These are phyloP conservation scores for Xiphorhynchus erythropygius DNA, from an alignment of 2,797 vertebrate species.

Conservation along the genomic window DNA sequence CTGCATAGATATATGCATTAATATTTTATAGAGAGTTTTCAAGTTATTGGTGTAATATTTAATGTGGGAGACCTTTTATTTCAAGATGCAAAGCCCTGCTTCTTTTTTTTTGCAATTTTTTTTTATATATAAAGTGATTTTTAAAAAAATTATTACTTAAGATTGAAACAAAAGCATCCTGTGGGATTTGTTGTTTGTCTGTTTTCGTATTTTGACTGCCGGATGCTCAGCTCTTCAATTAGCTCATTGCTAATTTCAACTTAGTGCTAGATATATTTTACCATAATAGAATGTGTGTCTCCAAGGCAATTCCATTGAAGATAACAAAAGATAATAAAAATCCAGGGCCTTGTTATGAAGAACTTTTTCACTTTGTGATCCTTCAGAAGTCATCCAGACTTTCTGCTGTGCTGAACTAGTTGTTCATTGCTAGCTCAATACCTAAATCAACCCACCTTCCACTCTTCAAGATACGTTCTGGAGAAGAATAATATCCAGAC, in stretches of 20 bases:
- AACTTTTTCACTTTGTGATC: neutral
- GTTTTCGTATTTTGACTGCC: neutral
- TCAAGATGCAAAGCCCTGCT: fast-evolving
- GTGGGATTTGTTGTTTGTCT: neutral
- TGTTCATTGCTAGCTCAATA: neutral
- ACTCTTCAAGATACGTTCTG: neutral
- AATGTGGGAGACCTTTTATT: neutral
- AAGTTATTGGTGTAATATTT: neutral
- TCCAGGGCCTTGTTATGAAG: neutral
- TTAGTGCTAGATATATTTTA: neutral
- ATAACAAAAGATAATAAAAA: neutral
- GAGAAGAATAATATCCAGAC: neutral
- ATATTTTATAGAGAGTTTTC: neutral
- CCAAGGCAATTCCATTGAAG: neutral
- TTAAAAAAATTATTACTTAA: neutral
- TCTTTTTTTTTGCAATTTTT: neutral
- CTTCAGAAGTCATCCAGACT: neutral
- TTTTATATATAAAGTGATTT: neutral
- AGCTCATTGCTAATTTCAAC: neutral
- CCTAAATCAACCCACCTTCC: neutral
- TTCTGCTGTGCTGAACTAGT: neutral
- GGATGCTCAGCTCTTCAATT: neutral
- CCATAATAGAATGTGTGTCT: neutral
- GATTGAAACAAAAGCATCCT: neutral
- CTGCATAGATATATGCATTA: neutral